Conservation (phyloP, 2,113 vertebrate species). For the Bombycilla garrulus region DNA sequence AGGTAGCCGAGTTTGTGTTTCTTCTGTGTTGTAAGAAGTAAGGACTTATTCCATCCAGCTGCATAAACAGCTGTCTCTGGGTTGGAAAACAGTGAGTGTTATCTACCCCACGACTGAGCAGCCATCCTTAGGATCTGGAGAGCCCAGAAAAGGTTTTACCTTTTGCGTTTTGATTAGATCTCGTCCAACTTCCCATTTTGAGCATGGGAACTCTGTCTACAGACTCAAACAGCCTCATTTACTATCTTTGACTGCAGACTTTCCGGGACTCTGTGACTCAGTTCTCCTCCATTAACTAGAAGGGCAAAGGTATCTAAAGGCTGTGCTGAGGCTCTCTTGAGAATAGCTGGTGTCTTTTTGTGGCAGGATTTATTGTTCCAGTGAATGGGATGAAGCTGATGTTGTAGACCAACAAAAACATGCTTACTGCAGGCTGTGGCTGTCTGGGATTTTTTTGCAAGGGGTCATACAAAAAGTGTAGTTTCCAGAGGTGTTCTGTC, state of each 20-base stretch:
- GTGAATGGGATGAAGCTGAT: background rate
- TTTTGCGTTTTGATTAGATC: background rate
- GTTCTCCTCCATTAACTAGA: background rate
- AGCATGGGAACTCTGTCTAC: background rate
- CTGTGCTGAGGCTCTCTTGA: background rate
- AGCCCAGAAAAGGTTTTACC: background rate
- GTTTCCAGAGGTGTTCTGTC: background rate
- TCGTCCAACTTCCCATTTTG: background rate
- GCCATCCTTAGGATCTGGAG: background rate
- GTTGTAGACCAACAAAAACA: background rate
- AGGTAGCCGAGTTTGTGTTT: background rate
- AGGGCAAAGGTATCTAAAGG: background rate
- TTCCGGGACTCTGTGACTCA: background rate
- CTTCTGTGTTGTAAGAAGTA: background rate
- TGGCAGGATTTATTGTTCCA: background rate
- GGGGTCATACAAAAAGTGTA: background rate
- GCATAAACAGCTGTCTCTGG: background rate
- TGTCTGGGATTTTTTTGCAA: background rate
- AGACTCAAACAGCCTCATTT: background rate
- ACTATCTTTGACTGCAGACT: background rate
- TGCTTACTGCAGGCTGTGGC: background rate
- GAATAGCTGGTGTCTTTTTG: background rate
- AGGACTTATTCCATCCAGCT: background rate
- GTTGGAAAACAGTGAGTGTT: background rate
- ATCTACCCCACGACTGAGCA: background rate